A percentile compares a stretch with the other conserved stretches of the same genome.
Evolutionary conservation across 2,113 vertebrate genomes (phyloP).

Genomic region (Marcusenius ussheri): DNA sequence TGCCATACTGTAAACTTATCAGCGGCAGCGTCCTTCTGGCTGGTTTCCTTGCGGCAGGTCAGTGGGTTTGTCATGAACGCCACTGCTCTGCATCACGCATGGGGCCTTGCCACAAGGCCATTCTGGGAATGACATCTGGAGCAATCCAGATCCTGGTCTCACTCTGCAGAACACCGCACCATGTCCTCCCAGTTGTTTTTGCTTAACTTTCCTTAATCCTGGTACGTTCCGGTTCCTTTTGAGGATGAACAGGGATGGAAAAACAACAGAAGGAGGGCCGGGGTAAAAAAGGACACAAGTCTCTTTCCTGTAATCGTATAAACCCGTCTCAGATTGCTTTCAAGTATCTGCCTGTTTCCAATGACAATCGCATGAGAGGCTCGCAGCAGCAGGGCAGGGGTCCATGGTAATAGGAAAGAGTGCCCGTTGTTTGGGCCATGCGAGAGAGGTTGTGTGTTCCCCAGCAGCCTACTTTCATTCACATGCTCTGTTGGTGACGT

Average conservation of each 20-base stretch:
- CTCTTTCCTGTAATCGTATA: constrained; percentile 2
- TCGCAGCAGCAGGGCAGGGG: background rate
- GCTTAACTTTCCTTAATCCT: constrained; percentile 2
- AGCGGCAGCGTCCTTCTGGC: background rate
- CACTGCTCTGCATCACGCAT: background rate
- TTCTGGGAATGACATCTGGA: background rate
- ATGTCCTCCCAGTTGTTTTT: background rate
- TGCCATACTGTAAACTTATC: background rate
- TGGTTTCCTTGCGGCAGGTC: background rate
- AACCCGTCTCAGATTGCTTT: background rate
- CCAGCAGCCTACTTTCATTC: background rate
- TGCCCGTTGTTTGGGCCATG: background rate
- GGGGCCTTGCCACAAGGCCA: background rate
- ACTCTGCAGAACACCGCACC: background rate
- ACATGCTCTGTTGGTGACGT: background rate
- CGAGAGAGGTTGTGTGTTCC: background rate
- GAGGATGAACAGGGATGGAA: constrained; percentile 1
- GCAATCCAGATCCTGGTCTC: too few relatives aligned
- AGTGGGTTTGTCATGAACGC: background rate
- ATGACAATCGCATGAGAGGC: background rate
- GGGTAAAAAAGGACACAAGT: background rate
- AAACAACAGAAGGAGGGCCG: background rate
- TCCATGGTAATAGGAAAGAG: background rate
- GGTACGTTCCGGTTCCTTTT: background rate
- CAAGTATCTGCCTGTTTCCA: constrained; percentile 10